Conservation (phyloP, 2,888 invertebrate genomes). For the Lycophotia porphyrea region DNA sequence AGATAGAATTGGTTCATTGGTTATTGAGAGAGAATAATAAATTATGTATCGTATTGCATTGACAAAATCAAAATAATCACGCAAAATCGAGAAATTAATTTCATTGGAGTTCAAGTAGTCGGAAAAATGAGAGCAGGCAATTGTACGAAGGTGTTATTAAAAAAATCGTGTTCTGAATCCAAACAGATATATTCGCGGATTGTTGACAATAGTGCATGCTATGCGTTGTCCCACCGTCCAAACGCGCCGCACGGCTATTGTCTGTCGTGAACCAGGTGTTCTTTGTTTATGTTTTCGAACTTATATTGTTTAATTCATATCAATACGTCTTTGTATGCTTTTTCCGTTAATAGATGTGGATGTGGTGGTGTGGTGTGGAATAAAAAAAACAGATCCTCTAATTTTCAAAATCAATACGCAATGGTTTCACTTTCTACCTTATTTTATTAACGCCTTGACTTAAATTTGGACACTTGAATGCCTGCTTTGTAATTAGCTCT, state of each 20-base stretch:
- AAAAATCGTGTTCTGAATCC: background rate
- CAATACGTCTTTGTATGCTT: background rate
- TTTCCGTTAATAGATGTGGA: background rate
- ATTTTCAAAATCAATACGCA: background rate
- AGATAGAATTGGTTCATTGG: background rate
- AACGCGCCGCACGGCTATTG: slow-evolving; percentile 21
- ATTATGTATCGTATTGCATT: background rate
- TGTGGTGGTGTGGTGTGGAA: background rate
- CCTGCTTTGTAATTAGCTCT: too few relatives aligned
- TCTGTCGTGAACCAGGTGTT: background rate
- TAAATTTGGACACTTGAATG: background rate
- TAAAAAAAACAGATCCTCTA: background rate
- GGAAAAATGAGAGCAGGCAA: background rate
- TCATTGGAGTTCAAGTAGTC: background rate
- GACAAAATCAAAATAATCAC: background rate
- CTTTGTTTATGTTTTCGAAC: background rate
- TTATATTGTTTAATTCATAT: slow-evolving; percentile 15
- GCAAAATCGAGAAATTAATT: background rate
- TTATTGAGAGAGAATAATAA: background rate
- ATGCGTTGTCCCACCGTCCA: slow-evolving; percentile 12
- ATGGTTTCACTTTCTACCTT: background rate
- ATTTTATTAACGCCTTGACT: background rate
- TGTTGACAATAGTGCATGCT: slow-evolving; percentile 17
- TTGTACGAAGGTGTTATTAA: background rate
- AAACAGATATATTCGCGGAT: slow-evolving; percentile 9